Evolutionary conservation across 2,888 invertebrate species (phyloP).

Genomic region (Morpho achilles): DNA sequence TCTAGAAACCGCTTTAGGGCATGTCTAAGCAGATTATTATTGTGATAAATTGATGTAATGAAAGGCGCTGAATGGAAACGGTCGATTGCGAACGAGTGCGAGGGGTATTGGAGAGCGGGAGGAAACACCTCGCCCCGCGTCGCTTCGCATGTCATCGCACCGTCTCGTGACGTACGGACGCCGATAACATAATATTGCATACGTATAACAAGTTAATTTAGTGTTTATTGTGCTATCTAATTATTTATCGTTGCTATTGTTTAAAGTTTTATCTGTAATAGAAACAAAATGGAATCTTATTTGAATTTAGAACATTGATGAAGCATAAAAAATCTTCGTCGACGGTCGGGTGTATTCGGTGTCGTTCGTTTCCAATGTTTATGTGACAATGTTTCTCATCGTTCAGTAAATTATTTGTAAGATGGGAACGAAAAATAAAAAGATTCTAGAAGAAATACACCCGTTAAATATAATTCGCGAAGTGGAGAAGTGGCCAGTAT

Average conservation of each 20-base stretch:
- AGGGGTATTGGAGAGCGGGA: slow-evolving; percentile 7
- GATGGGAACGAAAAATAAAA: slow-evolving; percentile 28
- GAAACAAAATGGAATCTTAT: too few relatives aligned
- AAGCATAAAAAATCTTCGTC: slow-evolving; percentile 4
- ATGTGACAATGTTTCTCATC: not conserved
- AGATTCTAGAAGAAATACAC: slow-evolving; percentile 41
- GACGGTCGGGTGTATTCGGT: slow-evolving; percentile 6
- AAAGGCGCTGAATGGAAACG: slow-evolving; percentile 1
- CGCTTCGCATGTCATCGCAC: slow-evolving; percentile 23
- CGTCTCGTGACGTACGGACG: slow-evolving; percentile 10
- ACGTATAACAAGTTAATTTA: too few relatives aligned
- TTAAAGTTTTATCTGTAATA: too few relatives aligned
- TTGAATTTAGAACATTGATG: too few relatives aligned
- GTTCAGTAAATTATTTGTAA: not conserved
- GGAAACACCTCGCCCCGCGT: slow-evolving; percentile 15
- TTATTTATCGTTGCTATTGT: too few relatives aligned
- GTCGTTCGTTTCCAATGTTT: slow-evolving; percentile 1
- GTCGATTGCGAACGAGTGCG: slow-evolving; percentile 12
- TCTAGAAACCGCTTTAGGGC: not conserved
- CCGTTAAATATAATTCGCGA: slow-evolving; percentile 44
- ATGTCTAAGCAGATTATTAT: too few relatives aligned
- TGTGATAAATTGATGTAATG: too few relatives aligned
- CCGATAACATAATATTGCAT: not conserved
- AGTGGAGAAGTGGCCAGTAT: slow-evolving; percentile 44
- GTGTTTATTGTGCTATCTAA: too few relatives aligned